Conservation (phyloP, 2,113 vertebrate genomes). For the Rhombomys opimus region DNA sequence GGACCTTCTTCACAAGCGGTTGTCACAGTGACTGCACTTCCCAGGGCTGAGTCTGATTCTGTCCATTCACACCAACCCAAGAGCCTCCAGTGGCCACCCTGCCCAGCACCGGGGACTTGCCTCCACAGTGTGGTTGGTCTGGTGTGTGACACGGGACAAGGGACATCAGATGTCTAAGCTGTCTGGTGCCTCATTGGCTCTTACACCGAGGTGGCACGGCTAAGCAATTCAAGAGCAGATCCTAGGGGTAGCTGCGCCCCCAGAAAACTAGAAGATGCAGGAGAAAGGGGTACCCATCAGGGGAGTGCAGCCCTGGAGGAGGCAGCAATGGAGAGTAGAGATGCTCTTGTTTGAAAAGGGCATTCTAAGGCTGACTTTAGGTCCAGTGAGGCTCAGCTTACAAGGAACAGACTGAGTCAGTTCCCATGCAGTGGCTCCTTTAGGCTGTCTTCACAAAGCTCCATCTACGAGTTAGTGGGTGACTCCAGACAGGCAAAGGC, state of each 20-base stretch:
- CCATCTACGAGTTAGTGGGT: accelerated
- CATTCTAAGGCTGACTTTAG: background rate
- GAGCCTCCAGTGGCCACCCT: background rate
- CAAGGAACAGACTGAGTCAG: accelerated
- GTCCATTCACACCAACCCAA: background rate
- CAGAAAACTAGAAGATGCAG: background rate
- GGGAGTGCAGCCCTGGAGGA: background rate
- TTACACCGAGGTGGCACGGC: accelerated
- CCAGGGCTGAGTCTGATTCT: background rate
- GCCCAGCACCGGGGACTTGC: background rate
- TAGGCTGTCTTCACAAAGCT: background rate
- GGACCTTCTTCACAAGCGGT: background rate
- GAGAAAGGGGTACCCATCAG: no score
- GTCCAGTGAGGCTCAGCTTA: background rate
- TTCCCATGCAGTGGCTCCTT: accelerated
- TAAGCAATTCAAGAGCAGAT: accelerated
- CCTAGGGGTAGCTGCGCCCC: accelerated
- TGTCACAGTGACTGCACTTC: background rate
- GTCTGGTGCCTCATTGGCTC: background rate
- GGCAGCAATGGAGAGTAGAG: accelerated
- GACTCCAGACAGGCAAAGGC: background rate
- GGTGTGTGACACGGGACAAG: accelerated
- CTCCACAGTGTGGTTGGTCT: background rate
- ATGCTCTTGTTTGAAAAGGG: background rate
- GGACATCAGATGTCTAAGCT: accelerated